Evolutionary conservation across 1,140 invertebrate genomes (phyloP), one percentile per base, ranked within the genome.

Genomic region (Notospermus geniculatus): DNA sequence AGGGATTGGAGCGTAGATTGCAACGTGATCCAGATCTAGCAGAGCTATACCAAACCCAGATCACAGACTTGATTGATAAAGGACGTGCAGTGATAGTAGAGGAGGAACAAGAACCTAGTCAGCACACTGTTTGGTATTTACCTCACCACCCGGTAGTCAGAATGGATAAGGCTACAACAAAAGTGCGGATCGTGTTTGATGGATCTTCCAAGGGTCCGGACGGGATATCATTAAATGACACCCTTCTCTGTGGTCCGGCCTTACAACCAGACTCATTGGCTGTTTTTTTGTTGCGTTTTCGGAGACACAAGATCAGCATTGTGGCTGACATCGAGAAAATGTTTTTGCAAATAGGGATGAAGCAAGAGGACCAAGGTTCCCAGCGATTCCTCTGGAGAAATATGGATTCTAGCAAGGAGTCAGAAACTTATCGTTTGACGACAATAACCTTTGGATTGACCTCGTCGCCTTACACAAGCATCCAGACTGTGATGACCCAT

Each of bases 261-360:
- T 45, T 84, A 0, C 80, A 84, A 68, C 70, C 32, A 50, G 62
- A 63, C 25, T 52, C 71, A 23, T 62, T 69, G 52, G 65, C 61
- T 36, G 66, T n/a, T n/a, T n/a, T 71, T 1, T 43, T 74, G 13
- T 22, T 71, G 0, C 41, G 66, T n/a, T 74, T 74, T 59, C 57
- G 71, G 32, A 54, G 50, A 22, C 32, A 60, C 0, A 22, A 41
- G 23, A 54, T 73, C 15, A 65, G 67, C 2, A 29, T 69, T 2
- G 59, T 55, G 4, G 63, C 57, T 43, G 62, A 67, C 19, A 64
- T 67, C 25, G 45, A 28, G 17, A 52, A 69, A 60, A 63, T 64
- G 59, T 66, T 64, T 52, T 19, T 66, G 1, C 50, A 36, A 50
- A 60, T 68, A 2, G 50, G 45, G 11, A 57, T 65, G 7, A 5